These are phyloP conservation scores for Neoascia interrupta DNA, from an alignment of 2,888 invertebrate genomes.

Conservation along the genomic window DNA sequence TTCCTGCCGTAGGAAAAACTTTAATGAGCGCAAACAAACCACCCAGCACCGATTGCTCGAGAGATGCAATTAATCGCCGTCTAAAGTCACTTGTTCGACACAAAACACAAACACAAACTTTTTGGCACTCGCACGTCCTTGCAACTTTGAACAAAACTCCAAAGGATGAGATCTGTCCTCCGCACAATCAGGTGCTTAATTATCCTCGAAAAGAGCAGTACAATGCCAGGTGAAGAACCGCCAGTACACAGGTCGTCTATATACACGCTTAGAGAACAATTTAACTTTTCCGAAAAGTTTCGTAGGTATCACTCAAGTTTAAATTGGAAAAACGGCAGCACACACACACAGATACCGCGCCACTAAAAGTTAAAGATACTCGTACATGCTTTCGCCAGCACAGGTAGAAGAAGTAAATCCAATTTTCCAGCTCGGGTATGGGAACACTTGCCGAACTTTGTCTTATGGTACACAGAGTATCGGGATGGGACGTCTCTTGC, in stretches of 20 bases:
- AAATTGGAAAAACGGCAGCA: slow-evolving; percentile 65
- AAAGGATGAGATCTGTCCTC: slow-evolving; percentile 52
- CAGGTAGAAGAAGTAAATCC: slow-evolving; percentile 52
- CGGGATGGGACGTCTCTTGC: slow-evolving; percentile 2
- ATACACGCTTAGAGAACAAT: slow-evolving; percentile 46
- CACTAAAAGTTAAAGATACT: no score
- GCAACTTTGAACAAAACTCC: slow-evolving; percentile 13
- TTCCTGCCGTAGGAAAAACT: slow-evolving; percentile 18
- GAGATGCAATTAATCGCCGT: slow-evolving; percentile 48
- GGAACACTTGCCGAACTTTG: slow-evolving; percentile 31
- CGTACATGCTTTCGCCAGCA: slow-evolving; percentile 30
- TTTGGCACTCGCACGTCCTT: slow-evolving; percentile 10
- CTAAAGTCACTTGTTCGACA: slow-evolving; percentile 20
- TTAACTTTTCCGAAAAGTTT: slow-evolving; percentile 67
- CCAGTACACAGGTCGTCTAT: slow-evolving; percentile 28
- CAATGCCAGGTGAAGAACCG: slow-evolving; percentile 52
- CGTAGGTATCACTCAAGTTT: slow-evolving; percentile 62
- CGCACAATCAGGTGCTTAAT: slow-evolving; percentile 76
- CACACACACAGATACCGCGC: slow-evolving; percentile 25
- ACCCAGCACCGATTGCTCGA: slow-evolving; percentile 57
- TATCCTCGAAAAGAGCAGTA: slow-evolving; percentile 73
- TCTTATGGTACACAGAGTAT: slow-evolving; percentile 26
- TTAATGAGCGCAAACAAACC: slow-evolving; percentile 62
- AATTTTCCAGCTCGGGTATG: slow-evolving; percentile 44
- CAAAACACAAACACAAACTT: slow-evolving; percentile 47